phyloP scores from a whole-genome alignment of 2,888 invertebrate genomes.

The Melanargia galathea region DNA sequence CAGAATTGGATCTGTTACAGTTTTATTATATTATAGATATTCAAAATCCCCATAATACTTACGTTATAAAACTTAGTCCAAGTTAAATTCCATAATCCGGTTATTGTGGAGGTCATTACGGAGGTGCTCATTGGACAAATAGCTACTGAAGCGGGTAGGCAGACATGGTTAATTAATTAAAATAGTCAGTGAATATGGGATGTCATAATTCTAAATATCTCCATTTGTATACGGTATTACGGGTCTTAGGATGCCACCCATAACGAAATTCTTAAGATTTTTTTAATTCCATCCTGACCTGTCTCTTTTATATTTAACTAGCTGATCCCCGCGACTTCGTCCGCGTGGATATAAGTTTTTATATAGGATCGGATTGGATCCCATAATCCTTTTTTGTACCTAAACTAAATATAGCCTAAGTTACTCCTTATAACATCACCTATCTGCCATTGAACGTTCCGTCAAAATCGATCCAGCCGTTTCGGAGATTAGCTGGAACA shows the following conservation, averaged over 20 bases:
- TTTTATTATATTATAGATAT: background rate
- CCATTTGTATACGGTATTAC: constrained; percentile 46
- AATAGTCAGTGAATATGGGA: constrained; percentile 65
- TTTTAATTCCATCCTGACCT: background rate
- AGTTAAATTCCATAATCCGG: constrained; percentile 19
- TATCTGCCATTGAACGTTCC: no score
- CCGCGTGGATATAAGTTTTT: no score
- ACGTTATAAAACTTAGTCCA: constrained; percentile 28
- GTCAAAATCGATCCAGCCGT: no score
- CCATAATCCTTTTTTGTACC: no score
- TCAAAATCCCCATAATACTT: background rate
- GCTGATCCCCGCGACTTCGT: no score
- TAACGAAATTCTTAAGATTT: constrained; percentile 1
- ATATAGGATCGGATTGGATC: no score
- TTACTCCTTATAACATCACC: no score
- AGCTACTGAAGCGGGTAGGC: constrained; percentile 55
- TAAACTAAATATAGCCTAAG: no score
- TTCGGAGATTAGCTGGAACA: no score
- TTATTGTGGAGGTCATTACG: constrained; percentile 30
- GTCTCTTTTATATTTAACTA: no score
- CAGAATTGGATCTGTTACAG: no score
- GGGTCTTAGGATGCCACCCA: constrained; percentile 31
- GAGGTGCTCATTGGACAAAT: constrained; percentile 47
- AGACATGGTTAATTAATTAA: constrained; percentile 63
- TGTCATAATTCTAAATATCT: constrained; percentile 63